Percentiles rank a stretch among this genome's conserved stretches.
Conservation (phyloP, 1,140 invertebrate species). For the Hycleus phaleratus region DNA sequence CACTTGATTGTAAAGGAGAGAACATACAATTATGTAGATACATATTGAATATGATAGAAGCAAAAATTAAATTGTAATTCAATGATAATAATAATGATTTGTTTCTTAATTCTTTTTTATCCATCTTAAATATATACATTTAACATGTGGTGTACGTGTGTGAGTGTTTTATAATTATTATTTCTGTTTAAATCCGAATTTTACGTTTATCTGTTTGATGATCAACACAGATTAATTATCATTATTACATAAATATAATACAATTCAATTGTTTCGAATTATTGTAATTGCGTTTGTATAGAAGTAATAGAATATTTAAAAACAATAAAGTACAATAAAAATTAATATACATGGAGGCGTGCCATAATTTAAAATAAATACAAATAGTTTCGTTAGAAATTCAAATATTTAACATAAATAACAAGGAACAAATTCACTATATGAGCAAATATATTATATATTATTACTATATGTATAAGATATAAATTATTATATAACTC, state of each 20-base stretch:
- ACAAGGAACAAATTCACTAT: too few relatives aligned
- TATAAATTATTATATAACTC: too few relatives aligned
- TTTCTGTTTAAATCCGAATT: not conserved
- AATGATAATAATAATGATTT: not conserved
- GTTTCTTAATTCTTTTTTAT: not conserved
- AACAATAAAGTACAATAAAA: too few relatives aligned
- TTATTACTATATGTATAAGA: too few relatives aligned
- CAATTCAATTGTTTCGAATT: not conserved
- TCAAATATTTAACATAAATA: too few relatives aligned
- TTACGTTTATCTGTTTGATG: not conserved
- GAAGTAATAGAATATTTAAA: too few relatives aligned
- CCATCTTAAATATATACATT: not conserved
- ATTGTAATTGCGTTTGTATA: too few relatives aligned
- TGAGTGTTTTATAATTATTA: not conserved
- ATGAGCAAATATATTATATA: too few relatives aligned
- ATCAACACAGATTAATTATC: not conserved
- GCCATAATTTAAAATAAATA: too few relatives aligned
- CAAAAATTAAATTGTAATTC: constrained; percentile 17
- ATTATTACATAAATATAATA: not conserved
- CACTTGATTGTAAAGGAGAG: constrained; percentile 35
- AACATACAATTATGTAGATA: constrained; percentile 33
- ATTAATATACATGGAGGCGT: too few relatives aligned
- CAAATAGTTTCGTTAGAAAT: too few relatives aligned
- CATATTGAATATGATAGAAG: constrained; percentile 24
- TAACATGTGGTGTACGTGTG: not conserved